Evolutionary conservation across 2,888 invertebrate species (phyloP).

Genomic region (Pseudolycoriella hygida): DNA sequence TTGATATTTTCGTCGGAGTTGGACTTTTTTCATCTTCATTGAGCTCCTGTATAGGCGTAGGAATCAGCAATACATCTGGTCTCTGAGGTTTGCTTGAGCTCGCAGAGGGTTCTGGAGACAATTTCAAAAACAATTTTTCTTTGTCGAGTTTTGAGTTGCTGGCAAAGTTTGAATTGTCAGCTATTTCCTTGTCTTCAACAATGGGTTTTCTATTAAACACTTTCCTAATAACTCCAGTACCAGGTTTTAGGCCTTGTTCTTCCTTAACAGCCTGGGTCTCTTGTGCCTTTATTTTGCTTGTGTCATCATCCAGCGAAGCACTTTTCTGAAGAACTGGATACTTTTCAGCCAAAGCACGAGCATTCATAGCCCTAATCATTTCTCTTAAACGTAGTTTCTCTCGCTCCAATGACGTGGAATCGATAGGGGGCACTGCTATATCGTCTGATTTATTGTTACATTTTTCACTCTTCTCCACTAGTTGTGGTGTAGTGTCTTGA

Average conservation of each 20-base stretch:
- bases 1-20: conserved; percentile 19
- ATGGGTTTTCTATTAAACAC: conserved; percentile 6
- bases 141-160: neutral
- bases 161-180: neutral
- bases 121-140: neutral
- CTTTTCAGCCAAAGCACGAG: conserved; percentile 14
- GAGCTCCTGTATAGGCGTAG: neutral
- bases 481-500: conserved; percentile 1
- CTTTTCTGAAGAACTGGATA: conserved; percentile 11
- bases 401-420: conserved; percentile 11
- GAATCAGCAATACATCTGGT: neutral
- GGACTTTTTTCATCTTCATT: conserved; percentile 1
- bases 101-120: neutral
- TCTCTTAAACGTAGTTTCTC: conserved; percentile 14
- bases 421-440: neutral
- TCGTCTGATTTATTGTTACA: neutral
- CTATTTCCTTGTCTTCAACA: conserved; percentile 5
- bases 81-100: neutral
- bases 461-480: neutral
- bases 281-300: too few species aligned
- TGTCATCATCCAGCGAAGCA: conserved; percentile 17
- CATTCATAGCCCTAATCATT: conserved; percentile 14
- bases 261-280: too few species aligned
- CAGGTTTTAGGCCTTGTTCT: conserved; percentile 13
- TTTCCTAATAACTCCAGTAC: conserved; percentile 7